Base-by-base conservation (phyloP, 1,140 invertebrate species). In the Nasonia vitripennis region DNA sequence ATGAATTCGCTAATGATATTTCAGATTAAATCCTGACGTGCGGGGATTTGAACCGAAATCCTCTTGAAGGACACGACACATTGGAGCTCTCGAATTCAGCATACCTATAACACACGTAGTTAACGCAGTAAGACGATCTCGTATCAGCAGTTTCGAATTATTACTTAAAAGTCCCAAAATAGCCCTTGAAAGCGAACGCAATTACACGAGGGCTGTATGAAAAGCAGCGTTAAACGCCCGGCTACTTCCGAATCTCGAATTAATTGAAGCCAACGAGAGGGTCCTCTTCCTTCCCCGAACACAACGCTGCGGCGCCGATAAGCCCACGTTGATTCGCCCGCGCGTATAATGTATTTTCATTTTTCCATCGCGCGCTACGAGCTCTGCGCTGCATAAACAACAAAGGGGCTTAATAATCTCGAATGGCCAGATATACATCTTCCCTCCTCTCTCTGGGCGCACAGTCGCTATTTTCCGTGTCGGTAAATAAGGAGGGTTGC, bases 371-470 rank as follows among this genome's bases (percentile, higher is more conserved):
- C n/a, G 14, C 20, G n/a, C n/a, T n/a, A n/a, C n/a, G n/a, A n/a
- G n/a, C n/a, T n/a, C n/a, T n/a, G n/a, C n/a, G 17, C n/a, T 23
- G 48, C 14, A 62, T 70, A 45, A 51, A 14, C 31, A 77, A 81
- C 78, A 85, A 85, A 81, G 84, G 62, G 70, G 62, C 73, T 78
- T 85, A 81, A 85, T 85, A 81, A 81, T 77, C 51, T 37, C 62
- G 37, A 48, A 78, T 34, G 55, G 74, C 73, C 37, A 27, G 34
- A 37, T 45, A 68, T 34, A 78, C 27, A 70, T 70, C 78, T 41
- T n/a, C 20, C 62, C 20, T 34, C 14, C 37, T 12, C 10, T 11
- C 31, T 20, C 5, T 37, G 1, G 9, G 68, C 14, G 34, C 10
- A 34, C 37, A n/a, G 11, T 48, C 12, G n/a, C 51, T 70, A 27